Base-by-base conservation (phyloP, 2,113 vertebrate species). In the Blennius ocellaris region DNA sequence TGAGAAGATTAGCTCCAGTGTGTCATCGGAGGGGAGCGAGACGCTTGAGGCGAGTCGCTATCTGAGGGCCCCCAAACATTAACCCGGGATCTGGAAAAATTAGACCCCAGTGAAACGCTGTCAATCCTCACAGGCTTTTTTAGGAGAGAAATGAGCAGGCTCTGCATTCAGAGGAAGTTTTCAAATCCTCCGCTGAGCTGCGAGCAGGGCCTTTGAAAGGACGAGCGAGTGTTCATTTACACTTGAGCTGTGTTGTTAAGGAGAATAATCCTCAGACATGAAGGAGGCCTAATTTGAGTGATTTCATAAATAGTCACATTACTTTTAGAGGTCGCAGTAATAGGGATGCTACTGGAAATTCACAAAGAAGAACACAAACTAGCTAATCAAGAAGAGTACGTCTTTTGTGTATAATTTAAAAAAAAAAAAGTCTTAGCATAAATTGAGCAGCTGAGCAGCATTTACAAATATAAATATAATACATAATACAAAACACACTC, bases 1-100 rank as follows among this genome's bases (percentile, higher is more conserved):
- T 84, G 83, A 89, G 79, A 84, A 93, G 90, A 92, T 93, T 88
- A 92, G 89, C 89, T 86, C 72, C 73, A 7, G 88, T 54, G 67
- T 90, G 88, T 87, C 84, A 87, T 75, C 50, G n/a, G 80, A 81
- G 78, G 64, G 60, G 76, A 81, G 75, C 30, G 15, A 81, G 79
- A 88, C 54, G 73, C 62, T 56, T 30, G 21, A 30, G 67, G 79
- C 50, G 81, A 66, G 82, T 62, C 54, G 77, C 87, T 73, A 72
- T 86, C 50, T 62, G 81, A 73, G 21, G 80, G 84, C 82, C 69
- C 69, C 71, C 70, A 48, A 83, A 88, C 87, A 90, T 92, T 89
- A 91, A 92, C 81, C 55, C 47, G 48, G 87, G 83, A 90, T 91
- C 58, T 86, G 78, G 90, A 30, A 91, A 90, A 90, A 92, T 90